Percentiles rank a stretch among this genome's conserved stretches.
These are phyloP conservation scores for Doryteuthis pealeii DNA, from an alignment of 1,140 invertebrate species.

Conservation along the genomic window DNA sequence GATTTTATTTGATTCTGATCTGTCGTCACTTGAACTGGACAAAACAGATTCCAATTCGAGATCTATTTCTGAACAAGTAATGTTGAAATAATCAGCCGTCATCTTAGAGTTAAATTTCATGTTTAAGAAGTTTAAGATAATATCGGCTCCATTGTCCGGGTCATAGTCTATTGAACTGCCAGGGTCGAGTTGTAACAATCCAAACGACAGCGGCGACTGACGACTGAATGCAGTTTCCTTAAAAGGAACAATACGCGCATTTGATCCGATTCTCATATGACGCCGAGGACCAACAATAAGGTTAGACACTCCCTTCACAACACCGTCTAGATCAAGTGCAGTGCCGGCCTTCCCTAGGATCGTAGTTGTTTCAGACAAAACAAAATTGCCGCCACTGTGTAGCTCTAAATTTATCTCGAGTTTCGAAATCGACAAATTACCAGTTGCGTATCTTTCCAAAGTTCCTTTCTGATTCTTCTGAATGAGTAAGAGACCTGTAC, in stretches of 20 bases:
- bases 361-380: slow-evolving; percentile 42
- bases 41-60: slow-evolving; percentile 40
- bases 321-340: slow-evolving; percentile 43
- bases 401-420: slow-evolving; percentile 45
- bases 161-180: slow-evolving; percentile 43
- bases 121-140: slow-evolving; percentile 39
- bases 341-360: slow-evolving; percentile 38
- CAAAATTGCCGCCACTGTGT: slow-evolving; percentile 45
- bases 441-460: slow-evolving; percentile 33
- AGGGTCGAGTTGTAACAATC: slow-evolving; percentile 42
- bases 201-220: slow-evolving; percentile 40
- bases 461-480: slow-evolving; percentile 40
- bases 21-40: slow-evolving; percentile 36
- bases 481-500: slow-evolving; percentile 42
- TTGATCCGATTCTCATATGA: slow-evolving; percentile 36
- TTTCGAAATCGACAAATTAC: slow-evolving; percentile 37
- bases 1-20: slow-evolving; percentile 31
- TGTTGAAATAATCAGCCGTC: slow-evolving; percentile 43
- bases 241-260: slow-evolving; percentile 41
- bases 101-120: slow-evolving; percentile 39
- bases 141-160: slow-evolving; percentile 40
- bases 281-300: slow-evolving; percentile 37
- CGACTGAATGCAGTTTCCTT: slow-evolving; percentile 27
- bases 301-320: slow-evolving; percentile 42
- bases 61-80: slow-evolving; percentile 36